Percentiles rank a stretch among this genome's conserved stretches.
phyloP scores from a whole-genome alignment of 2,797 vertebrate genomes.

The Carapus acus region DNA sequence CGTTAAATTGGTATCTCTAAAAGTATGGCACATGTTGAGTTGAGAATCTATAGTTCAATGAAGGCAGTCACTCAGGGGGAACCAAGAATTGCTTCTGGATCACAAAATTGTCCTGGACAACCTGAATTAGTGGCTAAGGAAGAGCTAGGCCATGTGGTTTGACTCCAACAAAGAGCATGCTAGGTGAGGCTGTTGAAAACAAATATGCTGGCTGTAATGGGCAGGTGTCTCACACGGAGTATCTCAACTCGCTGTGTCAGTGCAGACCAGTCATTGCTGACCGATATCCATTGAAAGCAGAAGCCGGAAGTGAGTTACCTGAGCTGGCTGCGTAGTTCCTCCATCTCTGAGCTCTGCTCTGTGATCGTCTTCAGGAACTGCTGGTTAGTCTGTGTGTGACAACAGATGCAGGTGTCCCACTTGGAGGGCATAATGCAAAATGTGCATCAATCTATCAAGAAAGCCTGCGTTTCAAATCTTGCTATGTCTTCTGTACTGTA shows the following conservation, averaged over 20 bases:
- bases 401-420: constrained; percentile 59
- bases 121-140: too few relatives aligned
- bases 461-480: constrained; percentile 16
- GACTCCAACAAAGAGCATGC: too few relatives aligned
- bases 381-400: constrained; percentile 82
- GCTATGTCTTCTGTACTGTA: constrained; percentile 11
- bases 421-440: constrained; percentile 54
- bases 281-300: too few relatives aligned
- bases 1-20: too few relatives aligned
- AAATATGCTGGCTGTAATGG: constrained; percentile 3
- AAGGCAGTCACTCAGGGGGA: too few relatives aligned
- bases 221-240: background rate
- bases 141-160: too few relatives aligned
- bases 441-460: constrained; percentile 11
- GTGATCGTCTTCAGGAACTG: constrained; percentile 82
- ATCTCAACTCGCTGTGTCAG: background rate
- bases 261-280: too few relatives aligned
- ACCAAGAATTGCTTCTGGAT: too few relatives aligned
- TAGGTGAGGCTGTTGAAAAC: background rate
- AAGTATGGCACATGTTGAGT: too few relatives aligned
- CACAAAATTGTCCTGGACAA: too few relatives aligned
- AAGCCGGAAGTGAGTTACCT: constrained; percentile 70
- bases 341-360: constrained; percentile 81
- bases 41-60: background rate
- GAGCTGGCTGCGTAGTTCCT: constrained; percentile 78